phyloP scores from a whole-genome alignment of 2,797 vertebrate species.

The Coilia nasus region DNA sequence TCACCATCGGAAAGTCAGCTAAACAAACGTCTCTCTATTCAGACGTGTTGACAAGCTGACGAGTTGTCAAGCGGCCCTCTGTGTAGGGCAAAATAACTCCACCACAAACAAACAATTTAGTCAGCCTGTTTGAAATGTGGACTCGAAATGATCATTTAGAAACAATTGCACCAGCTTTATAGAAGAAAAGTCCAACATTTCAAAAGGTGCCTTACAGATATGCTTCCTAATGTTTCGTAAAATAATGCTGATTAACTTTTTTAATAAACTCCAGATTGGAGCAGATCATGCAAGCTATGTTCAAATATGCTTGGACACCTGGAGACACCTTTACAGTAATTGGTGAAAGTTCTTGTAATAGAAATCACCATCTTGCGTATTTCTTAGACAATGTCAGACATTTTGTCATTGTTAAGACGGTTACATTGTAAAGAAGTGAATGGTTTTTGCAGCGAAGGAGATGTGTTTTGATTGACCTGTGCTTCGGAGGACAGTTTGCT shows the following conservation, averaged over 20 bases:
- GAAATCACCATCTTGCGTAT: neutral
- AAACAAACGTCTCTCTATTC: slow-evolving; percentile 36
- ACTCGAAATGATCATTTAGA: neutral
- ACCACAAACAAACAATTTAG: neutral
- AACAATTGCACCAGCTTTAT: neutral
- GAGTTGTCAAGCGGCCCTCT: slow-evolving; percentile 12
- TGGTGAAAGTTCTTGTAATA: neutral
- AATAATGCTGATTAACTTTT: neutral
- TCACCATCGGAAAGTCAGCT: neutral
- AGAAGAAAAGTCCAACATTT: neutral
- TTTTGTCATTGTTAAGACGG: neutral
- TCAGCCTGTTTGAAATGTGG: neutral
- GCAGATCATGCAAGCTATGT: neutral
- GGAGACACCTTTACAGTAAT: neutral
- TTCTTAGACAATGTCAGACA: neutral
- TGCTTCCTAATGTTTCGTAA: neutral
- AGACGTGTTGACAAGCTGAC: slow-evolving; percentile 25
- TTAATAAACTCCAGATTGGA: neutral
- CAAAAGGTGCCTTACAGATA: neutral
- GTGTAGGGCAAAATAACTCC: too few relatives aligned
- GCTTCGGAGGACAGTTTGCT: neutral
- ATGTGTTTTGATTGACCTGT: neutral
- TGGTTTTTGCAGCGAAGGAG: neutral
- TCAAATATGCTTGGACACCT: neutral
- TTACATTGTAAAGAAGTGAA: neutral